phyloP scores from a whole-genome alignment of 1,140 invertebrate genomes.

The Musca domestica region DNA sequence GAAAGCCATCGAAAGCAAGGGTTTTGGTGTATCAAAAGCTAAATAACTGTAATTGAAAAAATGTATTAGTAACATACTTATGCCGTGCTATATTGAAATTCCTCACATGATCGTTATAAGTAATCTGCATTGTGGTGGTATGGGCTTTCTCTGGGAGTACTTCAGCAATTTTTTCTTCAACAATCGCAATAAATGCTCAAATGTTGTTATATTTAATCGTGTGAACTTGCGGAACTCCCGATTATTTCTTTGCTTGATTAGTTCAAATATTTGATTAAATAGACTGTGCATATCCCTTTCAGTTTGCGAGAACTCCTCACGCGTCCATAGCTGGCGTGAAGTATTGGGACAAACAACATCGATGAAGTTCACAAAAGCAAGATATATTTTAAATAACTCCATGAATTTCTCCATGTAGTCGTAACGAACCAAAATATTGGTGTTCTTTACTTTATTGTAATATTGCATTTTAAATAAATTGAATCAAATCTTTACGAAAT shows the following conservation, averaged over 20 bases:
- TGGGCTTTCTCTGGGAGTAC: neutral
- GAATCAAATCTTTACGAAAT: neutral
- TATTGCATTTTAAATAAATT: too few species aligned
- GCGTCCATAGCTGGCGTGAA: neutral
- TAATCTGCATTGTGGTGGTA: constrained; percentile 7
- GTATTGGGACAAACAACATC: constrained; percentile 1
- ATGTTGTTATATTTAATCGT: neutral
- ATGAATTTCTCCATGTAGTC: constrained; percentile 9
- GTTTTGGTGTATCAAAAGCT: neutral
- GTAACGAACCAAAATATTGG: neutral
- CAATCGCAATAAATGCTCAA: neutral
- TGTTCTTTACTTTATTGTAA: neutral
- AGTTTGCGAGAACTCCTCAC: neutral
- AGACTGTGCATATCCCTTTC: constrained; percentile 7
- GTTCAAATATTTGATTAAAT: neutral
- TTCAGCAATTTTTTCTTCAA: neutral
- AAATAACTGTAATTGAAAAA: constrained; percentile 10
- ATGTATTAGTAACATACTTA: neutral
- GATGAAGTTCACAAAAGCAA: constrained; percentile 5
- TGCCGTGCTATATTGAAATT: too few species aligned
- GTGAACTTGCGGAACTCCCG: constrained; percentile 6
- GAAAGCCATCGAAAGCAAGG: constrained; percentile 3
- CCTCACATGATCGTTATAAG: constrained; percentile 7
- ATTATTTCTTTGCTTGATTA: neutral
- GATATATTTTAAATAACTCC: constrained; percentile 6